A percentile compares a stretch with the other conserved stretches of the same genome.
Conservation (phyloP, 2,888 invertebrate genomes). For the Amaurobius ferox region DNA sequence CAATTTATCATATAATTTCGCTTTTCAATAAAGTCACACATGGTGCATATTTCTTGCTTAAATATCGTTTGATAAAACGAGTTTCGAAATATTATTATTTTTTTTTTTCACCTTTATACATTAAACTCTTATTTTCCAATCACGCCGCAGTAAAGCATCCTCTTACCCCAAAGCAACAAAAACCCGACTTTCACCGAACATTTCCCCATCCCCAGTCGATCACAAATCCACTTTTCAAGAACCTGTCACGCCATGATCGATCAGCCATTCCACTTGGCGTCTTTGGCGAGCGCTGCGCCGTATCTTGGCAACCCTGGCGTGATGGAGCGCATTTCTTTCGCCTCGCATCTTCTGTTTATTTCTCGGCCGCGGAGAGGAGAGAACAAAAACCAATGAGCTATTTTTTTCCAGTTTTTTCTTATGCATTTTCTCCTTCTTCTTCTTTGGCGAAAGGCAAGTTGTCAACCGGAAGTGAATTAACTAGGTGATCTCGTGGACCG, state of each 20-base stretch:
- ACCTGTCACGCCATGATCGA: no score
- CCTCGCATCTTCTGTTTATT: slow-evolving; percentile 63
- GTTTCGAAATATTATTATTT: no score
- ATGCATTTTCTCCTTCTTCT: slow-evolving; percentile 16
- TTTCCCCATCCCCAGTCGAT: not conserved
- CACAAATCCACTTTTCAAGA: no score
- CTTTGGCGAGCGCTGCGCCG: not conserved
- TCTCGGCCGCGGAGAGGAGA: slow-evolving; percentile 39
- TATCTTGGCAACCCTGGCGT: slow-evolving; percentile 18
- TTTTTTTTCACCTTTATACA: no score
- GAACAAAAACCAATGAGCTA: slow-evolving; percentile 67
- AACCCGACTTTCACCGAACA: not conserved
- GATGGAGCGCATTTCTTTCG: slow-evolving; percentile 61
- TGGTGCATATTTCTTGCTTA: no score
- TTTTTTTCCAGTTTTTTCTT: slow-evolving; percentile 16
- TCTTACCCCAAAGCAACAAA: no score
- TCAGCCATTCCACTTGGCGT: not conserved
- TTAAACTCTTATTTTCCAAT: no score
- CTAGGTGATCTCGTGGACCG: slow-evolving; percentile 66
- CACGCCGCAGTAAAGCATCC: no score
- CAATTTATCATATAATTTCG: no score
- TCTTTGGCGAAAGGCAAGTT: slow-evolving; percentile 44
- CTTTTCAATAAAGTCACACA: no score
- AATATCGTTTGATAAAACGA: no score
- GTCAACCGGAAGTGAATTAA: slow-evolving; percentile 72